These are phyloP conservation scores for Cyrtodaria siliqua DNA, from an alignment of 2,888 invertebrate genomes.

Conservation along the genomic window DNA sequence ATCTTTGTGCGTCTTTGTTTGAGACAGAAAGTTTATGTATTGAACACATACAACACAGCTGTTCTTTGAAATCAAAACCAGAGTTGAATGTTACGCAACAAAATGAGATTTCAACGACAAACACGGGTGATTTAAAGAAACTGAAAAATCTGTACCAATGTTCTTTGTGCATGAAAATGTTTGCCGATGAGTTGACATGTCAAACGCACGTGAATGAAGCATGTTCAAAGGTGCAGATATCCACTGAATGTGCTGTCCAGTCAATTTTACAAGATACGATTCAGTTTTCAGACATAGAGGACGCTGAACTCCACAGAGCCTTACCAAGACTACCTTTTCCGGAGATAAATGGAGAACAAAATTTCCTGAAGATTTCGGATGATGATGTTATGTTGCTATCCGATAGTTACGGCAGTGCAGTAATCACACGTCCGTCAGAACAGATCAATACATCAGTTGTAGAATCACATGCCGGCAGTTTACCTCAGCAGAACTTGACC, in stretches of 20 bases:
- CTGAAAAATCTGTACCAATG: slow-evolving; percentile 54
- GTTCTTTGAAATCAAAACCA: slow-evolving; percentile 9
- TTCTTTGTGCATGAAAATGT: slow-evolving; percentile 46
- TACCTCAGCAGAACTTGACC: not conserved
- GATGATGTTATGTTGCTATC: slow-evolving; percentile 10
- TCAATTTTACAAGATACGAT: slow-evolving; percentile 9
- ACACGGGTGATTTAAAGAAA: not conserved
- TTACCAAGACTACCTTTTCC: slow-evolving; percentile 33
- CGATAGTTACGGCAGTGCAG: not conserved
- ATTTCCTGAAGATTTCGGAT: slow-evolving; percentile 14
- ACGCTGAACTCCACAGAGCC: not conserved
- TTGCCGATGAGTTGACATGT: slow-evolving; percentile 39
- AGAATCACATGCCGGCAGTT: not conserved
- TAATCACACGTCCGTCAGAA: not conserved
- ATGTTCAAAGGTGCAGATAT: slow-evolving; percentile 19
- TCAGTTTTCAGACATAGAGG: not conserved
- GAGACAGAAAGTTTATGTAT: slow-evolving; percentile 37
- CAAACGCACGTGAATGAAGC: slow-evolving; percentile 32
- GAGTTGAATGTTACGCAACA: not conserved
- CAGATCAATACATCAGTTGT: not conserved
- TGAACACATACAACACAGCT: slow-evolving; percentile 44
- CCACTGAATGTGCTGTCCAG: slow-evolving; percentile 14
- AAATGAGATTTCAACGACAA: not conserved
- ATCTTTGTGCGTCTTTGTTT: slow-evolving; percentile 38
- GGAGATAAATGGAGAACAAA: slow-evolving; percentile 20